Evolutionary conservation across 2,797 vertebrate species (phyloP), one percentile per base, ranked within the genome.

Genomic region (Melanotaenia boesemani): DNA sequence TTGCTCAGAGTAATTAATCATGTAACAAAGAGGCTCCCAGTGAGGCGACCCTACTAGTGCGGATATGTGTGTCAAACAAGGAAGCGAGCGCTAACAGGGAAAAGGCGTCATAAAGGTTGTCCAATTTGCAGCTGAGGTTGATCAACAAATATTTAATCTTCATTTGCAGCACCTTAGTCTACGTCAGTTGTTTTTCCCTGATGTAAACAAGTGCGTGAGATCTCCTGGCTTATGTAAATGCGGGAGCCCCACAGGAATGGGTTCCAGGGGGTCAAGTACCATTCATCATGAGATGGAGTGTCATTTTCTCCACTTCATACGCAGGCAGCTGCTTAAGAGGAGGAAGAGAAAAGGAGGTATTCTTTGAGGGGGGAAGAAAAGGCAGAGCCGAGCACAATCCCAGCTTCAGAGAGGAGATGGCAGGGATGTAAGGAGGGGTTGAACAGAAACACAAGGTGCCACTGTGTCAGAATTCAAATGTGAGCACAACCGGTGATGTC

Each of bases 231-330:
- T 95, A 93, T 95, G 96, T 94, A 96, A 96, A 97, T 97, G 96
- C 91, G 85, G 84, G 95, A 95, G 94, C 95, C 95, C 94, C 93
- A 89, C 81, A 92, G 91, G 93, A 95, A 91, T 90, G 88, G 90
- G 86, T 75, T 95, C 93, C 89, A 80, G 92, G 91, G 97, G 48
- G 97, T 98, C 97, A 98, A 97, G 96, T 93, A 94, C 95, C 97
- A 98, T 99, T 97, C 96, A 99, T 99, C 96, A 99, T 95, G 94
- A 96, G 92, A 93, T 95, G 94, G 96, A 96, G 96, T 96, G 97
- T 96, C 96, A 97, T 97, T 97, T 97, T 95, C 96, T 94, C 95
- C 95, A 95, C 95, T 96, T 95, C 88, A 87, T 89, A 84, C 83
- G 71, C 86, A 72, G 84, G 93, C 91, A 91, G 92, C 90, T 91